Conservation (phyloP, 2,797 vertebrate genomes). For the Sebastes oblongus region DNA sequence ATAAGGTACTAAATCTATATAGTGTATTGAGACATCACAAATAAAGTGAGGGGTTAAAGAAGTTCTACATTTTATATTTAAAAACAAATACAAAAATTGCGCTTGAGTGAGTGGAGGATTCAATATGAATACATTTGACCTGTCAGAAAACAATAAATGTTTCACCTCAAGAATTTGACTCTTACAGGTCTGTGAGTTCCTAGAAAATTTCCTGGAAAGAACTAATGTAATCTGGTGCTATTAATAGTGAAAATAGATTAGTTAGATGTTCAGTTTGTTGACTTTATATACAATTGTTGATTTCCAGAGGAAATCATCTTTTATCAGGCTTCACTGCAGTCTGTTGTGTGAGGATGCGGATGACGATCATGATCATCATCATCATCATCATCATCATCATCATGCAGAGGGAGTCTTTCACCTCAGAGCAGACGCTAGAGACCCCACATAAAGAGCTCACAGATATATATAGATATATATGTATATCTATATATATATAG, state of each 20-base stretch:
- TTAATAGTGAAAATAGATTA: background rate
- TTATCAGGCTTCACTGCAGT: background rate
- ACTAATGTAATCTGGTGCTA: background rate
- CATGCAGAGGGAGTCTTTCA: background rate
- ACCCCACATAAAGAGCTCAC: background rate
- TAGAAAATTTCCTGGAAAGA: background rate
- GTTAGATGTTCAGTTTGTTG: background rate
- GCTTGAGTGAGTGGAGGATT: background rate
- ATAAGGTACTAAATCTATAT: background rate
- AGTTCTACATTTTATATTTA: background rate
- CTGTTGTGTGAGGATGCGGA: background rate
- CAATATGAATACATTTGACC: background rate
- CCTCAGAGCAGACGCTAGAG: background rate
- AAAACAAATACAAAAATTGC: fast-evolving
- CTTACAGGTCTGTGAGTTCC: background rate
- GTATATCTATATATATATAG: no score
- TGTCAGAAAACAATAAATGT: background rate
- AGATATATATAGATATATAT: no score
- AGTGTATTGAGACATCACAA: background rate
- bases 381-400: background rate
- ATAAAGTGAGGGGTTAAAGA: background rate
- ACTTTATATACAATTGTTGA: no score
- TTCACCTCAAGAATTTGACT: background rate
- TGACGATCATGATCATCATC: fast-evolving
- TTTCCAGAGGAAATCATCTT: no score